A percentile compares a stretch with the other conserved stretches of the same genome.
These are phyloP conservation scores for Hippolais icterina DNA, from an alignment of 2,113 vertebrate species.

Conservation along the genomic window DNA sequence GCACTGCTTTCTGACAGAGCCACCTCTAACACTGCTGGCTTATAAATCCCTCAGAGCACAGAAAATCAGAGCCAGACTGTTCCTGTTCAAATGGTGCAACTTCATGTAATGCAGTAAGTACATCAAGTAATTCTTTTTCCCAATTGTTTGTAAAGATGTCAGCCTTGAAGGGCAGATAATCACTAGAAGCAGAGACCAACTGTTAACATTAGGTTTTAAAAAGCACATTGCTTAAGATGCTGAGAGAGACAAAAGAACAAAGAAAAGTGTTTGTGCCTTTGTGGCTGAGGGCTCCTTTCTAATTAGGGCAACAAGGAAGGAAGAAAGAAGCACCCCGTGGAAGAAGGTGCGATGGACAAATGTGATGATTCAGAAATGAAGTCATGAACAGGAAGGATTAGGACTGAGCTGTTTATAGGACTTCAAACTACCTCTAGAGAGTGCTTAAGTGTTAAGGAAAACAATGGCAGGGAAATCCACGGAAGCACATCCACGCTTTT, in stretches of 20 bases:
- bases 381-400: conserved; percentile 46
- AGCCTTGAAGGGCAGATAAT: not conserved
- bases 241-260: conserved; percentile 10
- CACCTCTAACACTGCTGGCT: not conserved
- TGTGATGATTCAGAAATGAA: conserved; percentile 12
- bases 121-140: not conserved
- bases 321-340: not conserved
- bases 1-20: not conserved
- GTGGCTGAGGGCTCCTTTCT: not conserved
- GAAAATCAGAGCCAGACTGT: not conserved
- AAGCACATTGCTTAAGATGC: not conserved
- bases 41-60: not conserved
- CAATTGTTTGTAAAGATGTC: not conserved
- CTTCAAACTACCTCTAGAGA: not conserved
- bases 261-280: not conserved
- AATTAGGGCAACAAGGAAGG: conserved; percentile 39
- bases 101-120: not conserved
- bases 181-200: not conserved
- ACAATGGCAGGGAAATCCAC: conserved; percentile 21
- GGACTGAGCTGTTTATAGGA: conserved; percentile 6
- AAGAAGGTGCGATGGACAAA: conserved; percentile 19
- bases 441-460: not conserved
- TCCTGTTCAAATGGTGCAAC: not conserved
- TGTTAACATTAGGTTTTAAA: not conserved
- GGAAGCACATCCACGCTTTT: not conserved